Evolutionary conservation across 2,888 invertebrate species (phyloP).

Genomic region (Girardia tigrina): DNA sequence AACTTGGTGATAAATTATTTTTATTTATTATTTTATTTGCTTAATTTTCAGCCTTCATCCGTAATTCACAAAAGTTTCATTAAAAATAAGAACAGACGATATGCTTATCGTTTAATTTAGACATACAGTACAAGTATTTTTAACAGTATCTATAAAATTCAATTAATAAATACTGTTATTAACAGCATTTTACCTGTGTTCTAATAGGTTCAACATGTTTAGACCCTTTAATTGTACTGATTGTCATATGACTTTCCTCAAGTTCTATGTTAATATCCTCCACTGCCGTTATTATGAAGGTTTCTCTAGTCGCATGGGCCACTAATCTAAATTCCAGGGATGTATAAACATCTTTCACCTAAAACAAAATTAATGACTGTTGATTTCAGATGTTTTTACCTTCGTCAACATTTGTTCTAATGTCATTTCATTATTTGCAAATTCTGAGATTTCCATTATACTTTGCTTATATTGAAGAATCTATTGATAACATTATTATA

Average conservation of each 20-base stretch:
- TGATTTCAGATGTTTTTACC: no score
- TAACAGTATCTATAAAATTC: no score
- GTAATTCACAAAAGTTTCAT: no score
- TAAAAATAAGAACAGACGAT: no score
- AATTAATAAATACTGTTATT: no score
- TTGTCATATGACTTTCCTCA: slow-evolving; percentile 50
- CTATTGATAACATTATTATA: slow-evolving; percentile 39
- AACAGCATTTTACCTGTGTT: slow-evolving; percentile 39
- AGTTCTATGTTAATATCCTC: slow-evolving; percentile 49
- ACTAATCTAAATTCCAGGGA: slow-evolving; percentile 47
- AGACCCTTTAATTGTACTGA: slow-evolving; percentile 48
- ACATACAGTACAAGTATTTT: no score
- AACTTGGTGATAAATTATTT: no score
- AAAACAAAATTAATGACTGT: slow-evolving; percentile 26
- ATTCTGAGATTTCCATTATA: slow-evolving; percentile 49
- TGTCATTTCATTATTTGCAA: slow-evolving; percentile 50
- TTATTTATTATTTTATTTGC: no score
- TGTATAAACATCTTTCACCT: slow-evolving; percentile 45
- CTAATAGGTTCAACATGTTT: slow-evolving; percentile 47
- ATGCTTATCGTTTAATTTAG: no score
- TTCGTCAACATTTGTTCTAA: slow-evolving; percentile 49
- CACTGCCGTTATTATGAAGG: slow-evolving; percentile 47
- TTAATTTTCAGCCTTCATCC: no score
- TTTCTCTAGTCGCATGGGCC: slow-evolving; percentile 44
- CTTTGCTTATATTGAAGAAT: slow-evolving; percentile 48